Base-by-base conservation (phyloP, 2,797 vertebrate genomes). In the Rhinogobio ventralis region DNA sequence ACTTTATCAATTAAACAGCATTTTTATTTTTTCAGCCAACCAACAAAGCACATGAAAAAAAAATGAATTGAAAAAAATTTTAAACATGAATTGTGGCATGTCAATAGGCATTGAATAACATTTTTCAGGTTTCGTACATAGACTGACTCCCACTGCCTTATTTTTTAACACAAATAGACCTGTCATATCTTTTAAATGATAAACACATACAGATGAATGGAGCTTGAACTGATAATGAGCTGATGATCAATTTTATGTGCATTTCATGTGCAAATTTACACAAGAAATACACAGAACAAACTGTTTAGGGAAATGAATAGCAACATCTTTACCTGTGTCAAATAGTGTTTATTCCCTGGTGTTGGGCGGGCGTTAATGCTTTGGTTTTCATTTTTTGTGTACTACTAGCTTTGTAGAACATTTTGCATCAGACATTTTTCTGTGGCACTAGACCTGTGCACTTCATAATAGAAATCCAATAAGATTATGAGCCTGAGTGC, bases 81-180 rank as follows among this genome's bases (percentile, higher is more conserved):
- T 1, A 39, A 55, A n/a, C 67, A 72, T 25, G 28, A 51, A 51
- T 33, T 23, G 46, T 30, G 5, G 17, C 9, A 20, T 33, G 45
- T 33, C 28, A n/a, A 30, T 30, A 51, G 15, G 8, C 19, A 11
- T 7, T 53, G 9, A 33, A 74, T 53, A 55, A 13, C 1, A 33
- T 33, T 39, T 17, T 45, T 9, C 7, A 71, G 11, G 5, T 51
- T 33, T 74, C 4, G 28, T 49, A 51, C 45, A 51, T 17, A 20
- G 53, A 55, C 53, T 55, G 53, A 77, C 74, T 42, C 33, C 57
- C 55, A 46, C 57, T 79, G 36, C 39, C 53, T 77, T 73, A 76
- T 25, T 62, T n/a, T 89, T 90, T 86, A 88, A 90, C 86, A 89
- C 71, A 82, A 53, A 73, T 89, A 88, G 77, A 86, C 79, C 83